Percentiles rank a stretch among this genome's conserved stretches.
phyloP scores from a whole-genome alignment of 2,888 invertebrate genomes.

The Rhaphigaster nebulosa region DNA sequence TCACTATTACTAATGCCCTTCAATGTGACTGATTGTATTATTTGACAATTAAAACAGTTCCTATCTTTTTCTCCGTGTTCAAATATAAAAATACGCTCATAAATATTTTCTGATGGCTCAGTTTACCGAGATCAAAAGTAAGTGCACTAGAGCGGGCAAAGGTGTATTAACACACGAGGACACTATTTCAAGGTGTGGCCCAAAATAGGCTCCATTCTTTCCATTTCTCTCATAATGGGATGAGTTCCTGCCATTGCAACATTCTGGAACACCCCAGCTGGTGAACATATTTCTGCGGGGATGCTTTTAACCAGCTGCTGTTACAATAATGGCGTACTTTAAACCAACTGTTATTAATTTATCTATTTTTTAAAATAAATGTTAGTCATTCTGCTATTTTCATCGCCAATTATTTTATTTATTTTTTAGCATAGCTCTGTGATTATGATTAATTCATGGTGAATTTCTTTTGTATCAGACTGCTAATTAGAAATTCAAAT shows the following conservation, averaged over 20 bases:
- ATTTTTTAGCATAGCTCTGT: background rate
- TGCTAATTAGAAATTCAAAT: too few relatives aligned
- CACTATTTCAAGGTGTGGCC: background rate
- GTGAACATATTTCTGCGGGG: slow-evolving; percentile 29
- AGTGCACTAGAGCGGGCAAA: background rate
- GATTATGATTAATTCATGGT: too few relatives aligned
- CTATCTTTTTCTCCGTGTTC: too few relatives aligned
- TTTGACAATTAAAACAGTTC: too few relatives aligned
- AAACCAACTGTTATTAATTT: slow-evolving; percentile 17
- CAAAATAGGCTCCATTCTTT: slow-evolving; percentile 19
- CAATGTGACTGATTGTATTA: too few relatives aligned
- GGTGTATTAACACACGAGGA: background rate
- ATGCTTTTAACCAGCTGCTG: slow-evolving; percentile 24
- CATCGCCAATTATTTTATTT: background rate
- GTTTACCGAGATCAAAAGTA: background rate
- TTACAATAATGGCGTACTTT: slow-evolving; percentile 5
- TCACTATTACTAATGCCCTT: too few relatives aligned
- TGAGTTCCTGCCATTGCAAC: slow-evolving; percentile 36
- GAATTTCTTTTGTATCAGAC: too few relatives aligned
- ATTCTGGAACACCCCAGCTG: slow-evolving; percentile 12
- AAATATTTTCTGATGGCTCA: background rate
- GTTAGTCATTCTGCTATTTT: background rate
- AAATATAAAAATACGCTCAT: background rate
- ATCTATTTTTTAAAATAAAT: background rate
- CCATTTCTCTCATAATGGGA: slow-evolving; percentile 29